phyloP scores from a whole-genome alignment of 2,888 invertebrate species.

The Limnephilus auricula region DNA sequence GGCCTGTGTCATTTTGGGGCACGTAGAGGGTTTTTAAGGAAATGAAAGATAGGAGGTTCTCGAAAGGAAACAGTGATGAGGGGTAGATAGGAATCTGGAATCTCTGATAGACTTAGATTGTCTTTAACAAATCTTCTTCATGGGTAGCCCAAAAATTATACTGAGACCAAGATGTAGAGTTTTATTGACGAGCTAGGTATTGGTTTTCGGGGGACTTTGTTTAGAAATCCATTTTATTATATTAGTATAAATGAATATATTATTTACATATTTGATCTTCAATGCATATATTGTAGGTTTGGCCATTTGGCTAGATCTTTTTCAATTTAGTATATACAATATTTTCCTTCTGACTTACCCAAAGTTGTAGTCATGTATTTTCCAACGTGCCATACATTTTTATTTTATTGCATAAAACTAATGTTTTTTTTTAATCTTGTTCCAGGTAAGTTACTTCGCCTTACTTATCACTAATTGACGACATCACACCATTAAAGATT shows the following conservation, averaged over 20 bases:
- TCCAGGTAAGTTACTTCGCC: not conserved
- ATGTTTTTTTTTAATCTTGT: not conserved
- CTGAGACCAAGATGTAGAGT: not conserved
- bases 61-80: too few relatives aligned
- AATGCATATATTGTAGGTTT: not conserved
- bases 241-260: too few relatives aligned
- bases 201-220: too few relatives aligned
- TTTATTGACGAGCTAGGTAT: too few relatives aligned
- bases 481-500: not conserved
- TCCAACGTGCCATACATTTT: too few relatives aligned
- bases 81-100: too few relatives aligned
- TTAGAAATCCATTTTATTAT: too few relatives aligned
- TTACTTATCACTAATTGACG: not conserved
- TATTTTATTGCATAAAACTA: too few relatives aligned
- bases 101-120: not conserved
- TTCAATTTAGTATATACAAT: not conserved
- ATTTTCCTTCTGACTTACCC: not conserved
- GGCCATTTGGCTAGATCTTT: too few relatives aligned
- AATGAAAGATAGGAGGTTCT: too few relatives aligned
- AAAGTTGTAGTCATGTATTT: not conserved
- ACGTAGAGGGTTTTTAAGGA: too few relatives aligned
- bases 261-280: not conserved
- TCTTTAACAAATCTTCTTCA: not conserved
- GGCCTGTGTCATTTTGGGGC: too few relatives aligned
- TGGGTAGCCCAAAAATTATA: not conserved